Evolutionary conservation across 2,888 invertebrate genomes (phyloP).

Genomic region (Balanococcus diminutus): DNA sequence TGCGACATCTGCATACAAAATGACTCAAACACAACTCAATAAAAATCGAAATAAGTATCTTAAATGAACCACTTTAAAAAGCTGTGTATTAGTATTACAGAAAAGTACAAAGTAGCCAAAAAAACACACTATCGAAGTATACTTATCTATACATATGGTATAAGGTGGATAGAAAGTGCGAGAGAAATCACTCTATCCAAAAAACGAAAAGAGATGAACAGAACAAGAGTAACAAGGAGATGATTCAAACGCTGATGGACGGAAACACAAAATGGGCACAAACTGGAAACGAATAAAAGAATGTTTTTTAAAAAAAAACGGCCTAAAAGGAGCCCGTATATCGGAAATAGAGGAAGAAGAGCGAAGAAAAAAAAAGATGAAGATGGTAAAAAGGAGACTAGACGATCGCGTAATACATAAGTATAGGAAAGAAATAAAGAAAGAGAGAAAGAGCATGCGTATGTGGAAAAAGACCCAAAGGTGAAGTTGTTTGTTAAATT

Average conservation of each 20-base stretch:
- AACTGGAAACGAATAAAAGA: conserved; percentile 6
- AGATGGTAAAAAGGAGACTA: neutral
- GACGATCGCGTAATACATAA: neutral
- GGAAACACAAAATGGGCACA: neutral
- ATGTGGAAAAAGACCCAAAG: conserved; percentile 13
- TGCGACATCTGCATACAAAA: too few species aligned
- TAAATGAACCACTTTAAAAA: too few species aligned
- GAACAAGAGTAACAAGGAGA: neutral
- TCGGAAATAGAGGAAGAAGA: neutral
- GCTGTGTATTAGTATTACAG: too few species aligned
- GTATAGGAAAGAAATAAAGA: neutral
- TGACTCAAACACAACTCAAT: too few species aligned
- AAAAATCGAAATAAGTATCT: too few species aligned
- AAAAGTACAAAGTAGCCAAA: too few species aligned
- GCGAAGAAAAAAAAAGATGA: neutral
- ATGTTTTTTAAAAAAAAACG: conserved; percentile 14
- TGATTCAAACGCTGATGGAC: neutral
- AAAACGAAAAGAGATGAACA: neutral
- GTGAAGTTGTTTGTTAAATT: conserved; percentile 40
- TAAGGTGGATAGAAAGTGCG: too few species aligned
- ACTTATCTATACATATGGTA: too few species aligned
- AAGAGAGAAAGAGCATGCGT: neutral
- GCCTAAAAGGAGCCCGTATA: neutral
- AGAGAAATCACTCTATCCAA: neutral
- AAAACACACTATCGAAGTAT: too few species aligned